Conservation (phyloP, 2,797 vertebrate genomes). For the Tarsius wallacei region DNA sequence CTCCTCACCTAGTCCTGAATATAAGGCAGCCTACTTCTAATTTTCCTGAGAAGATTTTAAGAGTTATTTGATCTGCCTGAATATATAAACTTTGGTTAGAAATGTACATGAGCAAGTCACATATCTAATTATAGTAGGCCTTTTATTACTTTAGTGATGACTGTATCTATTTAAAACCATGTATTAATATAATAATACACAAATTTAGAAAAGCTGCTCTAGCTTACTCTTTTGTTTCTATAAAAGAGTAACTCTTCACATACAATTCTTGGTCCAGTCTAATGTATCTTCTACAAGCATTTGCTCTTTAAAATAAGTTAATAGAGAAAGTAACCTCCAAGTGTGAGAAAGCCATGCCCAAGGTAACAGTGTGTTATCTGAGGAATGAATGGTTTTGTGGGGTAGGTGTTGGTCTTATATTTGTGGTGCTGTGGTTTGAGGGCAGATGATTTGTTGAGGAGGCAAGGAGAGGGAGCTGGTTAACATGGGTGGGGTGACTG, state of each 20-base stretch:
- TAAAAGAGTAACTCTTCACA: background rate
- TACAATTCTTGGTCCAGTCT: background rate
- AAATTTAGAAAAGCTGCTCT: background rate
- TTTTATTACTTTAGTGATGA: background rate
- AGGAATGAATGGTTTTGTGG: background rate
- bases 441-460: too few species aligned
- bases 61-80: background rate
- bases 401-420: background rate
- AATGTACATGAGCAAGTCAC: background rate
- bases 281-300: background rate
- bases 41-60: background rate
- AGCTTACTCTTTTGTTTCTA: background rate
- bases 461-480: background rate
- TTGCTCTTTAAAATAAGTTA: slow-evolving; percentile 43
- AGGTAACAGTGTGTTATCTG: background rate
- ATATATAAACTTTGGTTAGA: background rate
- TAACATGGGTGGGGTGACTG: too few species aligned
- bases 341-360: background rate
- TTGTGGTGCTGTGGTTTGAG: background rate
- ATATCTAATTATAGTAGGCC: background rate
- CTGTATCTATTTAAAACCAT: slow-evolving; percentile 1
- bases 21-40: background rate
- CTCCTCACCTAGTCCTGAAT: background rate
- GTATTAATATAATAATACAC: background rate
- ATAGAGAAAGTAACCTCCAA: background rate